A percentile compares a stretch with the other conserved stretches of the same genome.
Conservation (phyloP, 1,140 invertebrate species). For the Streblospio benedicti region DNA sequence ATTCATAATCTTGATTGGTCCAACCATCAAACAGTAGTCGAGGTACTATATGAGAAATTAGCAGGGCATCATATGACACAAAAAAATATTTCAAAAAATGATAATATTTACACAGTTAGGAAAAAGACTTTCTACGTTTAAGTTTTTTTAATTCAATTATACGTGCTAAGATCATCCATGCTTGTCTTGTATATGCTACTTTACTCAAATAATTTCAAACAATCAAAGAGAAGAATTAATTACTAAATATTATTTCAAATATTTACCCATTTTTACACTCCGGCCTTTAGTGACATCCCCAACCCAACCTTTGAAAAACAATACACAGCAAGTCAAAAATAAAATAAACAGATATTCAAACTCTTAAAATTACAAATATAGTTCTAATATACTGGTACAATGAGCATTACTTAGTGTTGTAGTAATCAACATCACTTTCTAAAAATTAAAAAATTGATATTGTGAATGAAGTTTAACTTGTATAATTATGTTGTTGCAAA, state of each 20-base stretch:
- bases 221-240: conserved; percentile 14
- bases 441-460: too few species aligned
- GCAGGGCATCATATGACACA: too few species aligned
- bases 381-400: too few species aligned
- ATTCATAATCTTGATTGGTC: conserved; percentile 55
- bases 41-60: conserved; percentile 55
- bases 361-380: background rate
- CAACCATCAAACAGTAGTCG: conserved; percentile 73
- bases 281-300: conserved; percentile 55
- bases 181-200: too few species aligned
- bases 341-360: background rate
- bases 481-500: too few species aligned
- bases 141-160: too few species aligned
- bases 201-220: too few species aligned
- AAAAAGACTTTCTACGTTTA: too few species aligned
- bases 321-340: background rate
- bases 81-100: too few species aligned
- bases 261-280: conserved; percentile 41
- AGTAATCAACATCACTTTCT: background rate
- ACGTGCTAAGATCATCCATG: too few species aligned
- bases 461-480: background rate
- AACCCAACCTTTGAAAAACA: conserved; percentile 47
- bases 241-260: conserved; percentile 7
- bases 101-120: too few species aligned
- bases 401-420: background rate